Evolutionary conservation across 2,113 vertebrate genomes (phyloP).

Genomic region (Spermophilus dauricus): DNA sequence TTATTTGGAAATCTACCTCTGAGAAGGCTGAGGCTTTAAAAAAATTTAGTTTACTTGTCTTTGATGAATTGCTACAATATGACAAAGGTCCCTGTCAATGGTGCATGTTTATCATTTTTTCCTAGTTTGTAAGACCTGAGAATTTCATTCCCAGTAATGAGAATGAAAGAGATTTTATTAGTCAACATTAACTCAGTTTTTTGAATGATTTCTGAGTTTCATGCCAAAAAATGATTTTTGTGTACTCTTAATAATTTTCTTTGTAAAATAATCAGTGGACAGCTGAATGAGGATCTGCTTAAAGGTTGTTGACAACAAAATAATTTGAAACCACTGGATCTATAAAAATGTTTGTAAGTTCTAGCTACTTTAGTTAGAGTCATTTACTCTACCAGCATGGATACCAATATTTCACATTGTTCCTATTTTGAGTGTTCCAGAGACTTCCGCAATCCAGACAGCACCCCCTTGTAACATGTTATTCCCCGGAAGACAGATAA

Average conservation of each 20-base stretch:
- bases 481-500: neutral
- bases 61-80: neutral
- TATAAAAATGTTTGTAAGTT: neutral
- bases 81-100: neutral
- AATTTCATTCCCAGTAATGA: slow-evolving; percentile 23
- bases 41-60: neutral
- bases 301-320: neutral
- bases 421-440: neutral
- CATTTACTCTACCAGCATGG: neutral
- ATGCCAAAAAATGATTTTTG: neutral
- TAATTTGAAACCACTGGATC: neutral
- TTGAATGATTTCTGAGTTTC: slow-evolving; percentile 36
- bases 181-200: neutral
- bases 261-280: neutral
- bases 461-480: neutral
- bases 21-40: neutral
- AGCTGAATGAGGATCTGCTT: neutral
- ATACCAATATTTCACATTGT: neutral
- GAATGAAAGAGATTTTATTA: neutral
- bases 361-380: neutral
- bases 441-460: neutral
- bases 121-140: neutral
- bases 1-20: neutral
- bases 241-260: neutral
- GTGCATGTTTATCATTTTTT: neutral